Percentiles rank a stretch among this genome's conserved stretches.
These are phyloP conservation scores for Cavia aperea DNA, from an alignment of 2,113 vertebrate species.

Conservation along the genomic window DNA sequence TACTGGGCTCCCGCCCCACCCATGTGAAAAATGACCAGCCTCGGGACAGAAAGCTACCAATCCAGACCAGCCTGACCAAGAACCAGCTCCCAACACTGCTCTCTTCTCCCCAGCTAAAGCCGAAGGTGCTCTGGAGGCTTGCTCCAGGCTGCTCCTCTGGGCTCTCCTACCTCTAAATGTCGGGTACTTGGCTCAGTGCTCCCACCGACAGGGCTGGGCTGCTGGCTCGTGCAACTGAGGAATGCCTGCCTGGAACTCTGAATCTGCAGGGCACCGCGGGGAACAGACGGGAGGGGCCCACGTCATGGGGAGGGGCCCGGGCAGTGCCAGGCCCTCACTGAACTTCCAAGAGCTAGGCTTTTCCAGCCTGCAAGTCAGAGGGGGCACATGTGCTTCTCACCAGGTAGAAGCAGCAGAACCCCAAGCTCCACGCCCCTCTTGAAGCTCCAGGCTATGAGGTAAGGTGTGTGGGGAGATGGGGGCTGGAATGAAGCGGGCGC, in stretches of 20 bases:
- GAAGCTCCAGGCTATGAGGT: neutral
- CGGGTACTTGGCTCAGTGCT: neutral
- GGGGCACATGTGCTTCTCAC: neutral
- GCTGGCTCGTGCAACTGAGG: constrained; percentile 62
- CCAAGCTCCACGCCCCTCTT: neutral
- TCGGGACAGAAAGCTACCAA: neutral
- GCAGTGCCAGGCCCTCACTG: constrained; percentile 15
- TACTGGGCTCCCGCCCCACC: constrained; percentile 36
- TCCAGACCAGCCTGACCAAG: neutral
- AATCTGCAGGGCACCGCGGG: neutral
- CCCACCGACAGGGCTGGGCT: neutral
- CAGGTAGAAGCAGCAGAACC: neutral
- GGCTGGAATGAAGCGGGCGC: neutral
- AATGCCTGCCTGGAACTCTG: constrained; percentile 65
- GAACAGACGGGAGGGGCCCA: neutral
- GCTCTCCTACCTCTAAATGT: constrained; percentile 38
- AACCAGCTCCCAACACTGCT: neutral
- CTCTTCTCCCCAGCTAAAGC: neutral
- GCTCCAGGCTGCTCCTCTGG: neutral
- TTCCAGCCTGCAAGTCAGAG: neutral
- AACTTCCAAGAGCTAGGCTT: neutral
- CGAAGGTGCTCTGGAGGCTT: neutral
- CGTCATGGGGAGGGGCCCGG: constrained; percentile 28
- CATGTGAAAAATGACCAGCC: constrained; percentile 16
- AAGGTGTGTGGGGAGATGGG: neutral